Evolutionary conservation across 2,888 invertebrate species (phyloP).

Genomic region (Fragum fragum): DNA sequence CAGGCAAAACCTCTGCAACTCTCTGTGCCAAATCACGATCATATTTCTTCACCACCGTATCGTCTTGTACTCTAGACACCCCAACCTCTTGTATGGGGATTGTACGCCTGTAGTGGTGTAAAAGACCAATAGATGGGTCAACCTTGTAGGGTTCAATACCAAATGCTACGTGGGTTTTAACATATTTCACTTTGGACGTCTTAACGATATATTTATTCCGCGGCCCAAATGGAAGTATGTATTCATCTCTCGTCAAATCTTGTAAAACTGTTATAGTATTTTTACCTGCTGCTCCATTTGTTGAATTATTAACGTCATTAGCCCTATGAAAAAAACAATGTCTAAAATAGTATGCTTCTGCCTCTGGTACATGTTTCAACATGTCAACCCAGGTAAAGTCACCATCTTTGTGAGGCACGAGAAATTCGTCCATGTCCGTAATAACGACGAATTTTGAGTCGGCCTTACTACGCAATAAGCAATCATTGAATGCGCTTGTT

Average conservation of each 20-base stretch:
- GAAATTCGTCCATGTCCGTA: slow-evolving; percentile 9
- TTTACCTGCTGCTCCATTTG: neutral
- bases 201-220: neutral
- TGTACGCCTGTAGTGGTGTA: neutral
- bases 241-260: neutral
- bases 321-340: neutral
- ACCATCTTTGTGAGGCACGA: neutral
- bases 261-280: too few species aligned
- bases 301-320: too few species aligned
- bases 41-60: neutral
- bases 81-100: neutral
- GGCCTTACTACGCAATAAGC: neutral
- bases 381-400: slow-evolving; percentile 11
- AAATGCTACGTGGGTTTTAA: neutral
- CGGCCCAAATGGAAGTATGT: neutral
- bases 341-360: slow-evolving; percentile 2
- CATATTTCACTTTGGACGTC: neutral
- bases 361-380: slow-evolving; percentile 9
- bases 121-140: neutral
- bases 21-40: neutral
- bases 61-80: neutral
- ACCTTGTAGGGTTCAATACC: neutral
- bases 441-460: neutral
- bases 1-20: neutral
- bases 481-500: neutral